A percentile compares a stretch with the other conserved stretches of the same genome.
These are phyloP conservation scores for Phyto melanocephala DNA, from an alignment of 2,888 invertebrate genomes.

Conservation along the genomic window DNA sequence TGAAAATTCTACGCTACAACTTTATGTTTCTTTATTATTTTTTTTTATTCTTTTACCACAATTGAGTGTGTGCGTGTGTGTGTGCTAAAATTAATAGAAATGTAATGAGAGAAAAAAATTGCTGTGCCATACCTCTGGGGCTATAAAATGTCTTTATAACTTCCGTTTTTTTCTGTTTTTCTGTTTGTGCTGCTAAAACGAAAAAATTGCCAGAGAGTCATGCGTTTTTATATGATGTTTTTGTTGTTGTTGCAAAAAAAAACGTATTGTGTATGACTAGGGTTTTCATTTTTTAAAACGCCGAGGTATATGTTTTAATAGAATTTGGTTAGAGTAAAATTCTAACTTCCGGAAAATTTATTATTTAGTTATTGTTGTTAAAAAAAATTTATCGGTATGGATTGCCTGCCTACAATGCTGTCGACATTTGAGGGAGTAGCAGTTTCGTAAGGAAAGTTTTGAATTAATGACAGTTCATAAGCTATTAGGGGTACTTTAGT, in stretches of 20 bases:
- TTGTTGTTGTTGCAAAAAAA: background rate
- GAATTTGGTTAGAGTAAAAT: too few species aligned
- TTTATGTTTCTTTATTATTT: background rate
- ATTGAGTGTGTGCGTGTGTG: background rate
- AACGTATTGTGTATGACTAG: conserved; percentile 9
- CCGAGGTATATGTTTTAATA: background rate
- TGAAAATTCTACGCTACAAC: conserved; percentile 1
- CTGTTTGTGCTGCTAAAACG: background rate
- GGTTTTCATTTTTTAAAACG: background rate
- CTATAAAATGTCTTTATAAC: conserved; percentile 50
- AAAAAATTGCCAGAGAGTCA: conserved; percentile 10
- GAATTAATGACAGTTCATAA: too few species aligned
- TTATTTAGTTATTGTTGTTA: too few species aligned
- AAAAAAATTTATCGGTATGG: too few species aligned
- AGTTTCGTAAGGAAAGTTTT: too few species aligned
- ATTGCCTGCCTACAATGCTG: too few species aligned
- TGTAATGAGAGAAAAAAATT: background rate
- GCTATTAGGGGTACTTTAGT: too few species aligned
- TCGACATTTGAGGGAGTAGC: too few species aligned
- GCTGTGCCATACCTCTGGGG: conserved; percentile 39
- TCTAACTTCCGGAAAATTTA: too few species aligned
- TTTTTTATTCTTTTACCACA: background rate
- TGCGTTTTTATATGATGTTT: background rate
- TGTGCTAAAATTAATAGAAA: background rate
- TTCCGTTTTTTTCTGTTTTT: conserved; percentile 27